Conservation (phyloP, 2,888 invertebrate species). For the Thalpophila matura region DNA sequence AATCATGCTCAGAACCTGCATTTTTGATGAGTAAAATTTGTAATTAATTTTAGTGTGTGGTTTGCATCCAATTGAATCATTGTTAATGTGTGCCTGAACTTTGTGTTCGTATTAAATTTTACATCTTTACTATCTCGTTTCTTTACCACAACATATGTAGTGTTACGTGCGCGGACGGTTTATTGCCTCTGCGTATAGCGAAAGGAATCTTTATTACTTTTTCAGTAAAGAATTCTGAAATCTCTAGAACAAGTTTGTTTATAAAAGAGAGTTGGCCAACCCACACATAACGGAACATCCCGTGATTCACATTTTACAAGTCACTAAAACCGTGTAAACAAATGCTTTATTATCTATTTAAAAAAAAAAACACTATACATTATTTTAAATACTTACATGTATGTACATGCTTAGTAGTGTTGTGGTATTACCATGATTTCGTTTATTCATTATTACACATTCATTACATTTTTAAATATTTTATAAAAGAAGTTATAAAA, state of each 20-base stretch:
- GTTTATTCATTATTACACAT: too few relatives aligned
- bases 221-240: constrained; percentile 40
- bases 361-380: too few relatives aligned
- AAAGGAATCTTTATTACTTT: constrained; percentile 45
- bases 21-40: constrained; percentile 93
- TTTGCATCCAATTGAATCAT: not conserved
- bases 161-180: constrained; percentile 16
- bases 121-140: constrained; percentile 12
- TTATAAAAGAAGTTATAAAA: too few relatives aligned
- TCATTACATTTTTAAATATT: too few relatives aligned
- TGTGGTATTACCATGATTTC: too few relatives aligned
- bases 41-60: not conserved
- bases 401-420: too few relatives aligned
- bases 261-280: constrained; percentile 37
- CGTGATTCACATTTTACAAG: constrained; percentile 34
- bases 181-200: constrained; percentile 29
- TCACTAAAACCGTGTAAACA: constrained; percentile 17
- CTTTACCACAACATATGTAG: constrained; percentile 14
- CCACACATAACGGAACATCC: constrained; percentile 16
- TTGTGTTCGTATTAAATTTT: constrained; percentile 30
- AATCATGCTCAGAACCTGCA: constrained; percentile 95
- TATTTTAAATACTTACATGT: too few relatives aligned
- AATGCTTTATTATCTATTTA: too few relatives aligned
- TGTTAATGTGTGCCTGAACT: not conserved
- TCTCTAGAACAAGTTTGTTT: constrained; percentile 31